A percentile compares a stretch with the other conserved stretches of the same genome.
Evolutionary conservation across 2,888 invertebrate species (phyloP).

Genomic region (Leptura quadrifasciata): DNA sequence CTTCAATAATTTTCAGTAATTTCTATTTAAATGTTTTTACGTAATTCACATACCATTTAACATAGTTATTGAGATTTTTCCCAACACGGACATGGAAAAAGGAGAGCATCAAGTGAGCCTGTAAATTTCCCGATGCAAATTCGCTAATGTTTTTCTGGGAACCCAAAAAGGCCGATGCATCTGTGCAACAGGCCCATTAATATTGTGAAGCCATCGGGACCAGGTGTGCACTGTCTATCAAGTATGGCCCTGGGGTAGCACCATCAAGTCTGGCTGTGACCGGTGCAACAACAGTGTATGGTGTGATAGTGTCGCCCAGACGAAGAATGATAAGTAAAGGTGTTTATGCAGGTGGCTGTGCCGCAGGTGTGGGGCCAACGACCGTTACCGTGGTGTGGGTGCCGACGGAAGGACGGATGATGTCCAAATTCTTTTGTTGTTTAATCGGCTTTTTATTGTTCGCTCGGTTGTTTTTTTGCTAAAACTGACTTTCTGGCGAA

Average conservation of each 20-base stretch:
- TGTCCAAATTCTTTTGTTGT: conserved; percentile 38
- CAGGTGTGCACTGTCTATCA: conserved; percentile 43
- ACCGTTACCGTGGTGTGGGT: conserved; percentile 57
- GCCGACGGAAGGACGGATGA: conserved; percentile 47
- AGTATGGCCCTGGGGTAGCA: conserved; percentile 40
- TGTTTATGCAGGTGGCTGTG: conserved; percentile 60
- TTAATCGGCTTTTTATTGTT: conserved; percentile 18
- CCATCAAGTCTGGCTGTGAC: conserved; percentile 39
- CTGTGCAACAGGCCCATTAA: conserved; percentile 30
- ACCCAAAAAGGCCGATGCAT: conserved; percentile 27
- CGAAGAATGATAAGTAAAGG: conserved; percentile 50
- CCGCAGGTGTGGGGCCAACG: conserved; percentile 60
- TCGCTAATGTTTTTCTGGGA: conserved; percentile 20
- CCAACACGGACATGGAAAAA: background rate
- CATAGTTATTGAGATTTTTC: too few relatives aligned
- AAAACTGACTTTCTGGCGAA: background rate
- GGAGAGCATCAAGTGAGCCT: background rate
- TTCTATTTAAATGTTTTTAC: too few relatives aligned
- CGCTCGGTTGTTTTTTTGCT: background rate
- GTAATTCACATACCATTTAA: too few relatives aligned
- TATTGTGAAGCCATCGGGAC: conserved; percentile 21
- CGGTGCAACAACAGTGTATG: conserved; percentile 24
- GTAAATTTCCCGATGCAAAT: conserved; percentile 17
- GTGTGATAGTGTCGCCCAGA: conserved; percentile 44
- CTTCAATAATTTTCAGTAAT: too few relatives aligned